These are phyloP conservation scores for Bufotes viridis DNA, from an alignment of 2,797 vertebrate genomes.

Conservation along the genomic window DNA sequence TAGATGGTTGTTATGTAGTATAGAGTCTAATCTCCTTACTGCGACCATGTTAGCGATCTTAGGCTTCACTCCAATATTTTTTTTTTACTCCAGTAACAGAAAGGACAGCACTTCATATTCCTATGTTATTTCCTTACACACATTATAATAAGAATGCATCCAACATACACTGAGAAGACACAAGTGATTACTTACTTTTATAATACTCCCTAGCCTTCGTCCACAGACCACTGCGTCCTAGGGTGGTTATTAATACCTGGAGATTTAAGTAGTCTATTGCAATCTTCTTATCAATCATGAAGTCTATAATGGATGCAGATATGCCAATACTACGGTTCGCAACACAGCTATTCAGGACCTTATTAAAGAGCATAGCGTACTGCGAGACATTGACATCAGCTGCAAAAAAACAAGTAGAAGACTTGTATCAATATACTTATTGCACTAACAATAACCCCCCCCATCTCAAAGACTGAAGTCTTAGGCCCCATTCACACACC, in stretches of 20 bases:
- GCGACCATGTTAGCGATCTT: too few relatives aligned
- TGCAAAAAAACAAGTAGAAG: constrained; percentile 70
- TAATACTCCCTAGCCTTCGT: constrained; percentile 86
- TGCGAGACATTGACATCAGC: constrained; percentile 75
- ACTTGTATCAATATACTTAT: not conserved
- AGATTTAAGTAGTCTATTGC: constrained; percentile 78
- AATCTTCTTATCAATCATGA: constrained; percentile 86
- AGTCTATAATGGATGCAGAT: constrained; percentile 82
- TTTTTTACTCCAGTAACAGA: too few relatives aligned
- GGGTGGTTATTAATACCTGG: constrained; percentile 83
- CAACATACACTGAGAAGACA: not conserved
- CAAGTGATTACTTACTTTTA: constrained; percentile 81
- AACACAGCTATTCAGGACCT: constrained; percentile 82
- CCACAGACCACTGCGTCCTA: constrained; percentile 89
- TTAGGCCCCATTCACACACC: too few relatives aligned
- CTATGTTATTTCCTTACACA: too few relatives aligned
- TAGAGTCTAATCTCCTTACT: too few relatives aligned
- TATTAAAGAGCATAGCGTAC: constrained; percentile 81
- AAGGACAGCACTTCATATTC: not conserved
- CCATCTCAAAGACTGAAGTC: not conserved
- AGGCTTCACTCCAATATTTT: too few relatives aligned
- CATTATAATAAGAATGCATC: not conserved
- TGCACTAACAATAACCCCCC: not conserved
- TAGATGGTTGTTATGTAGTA: too few relatives aligned
- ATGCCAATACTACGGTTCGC: constrained; percentile 81